phyloP scores from a whole-genome alignment of 1,140 invertebrate genomes.

The Onthophagus taurus region DNA sequence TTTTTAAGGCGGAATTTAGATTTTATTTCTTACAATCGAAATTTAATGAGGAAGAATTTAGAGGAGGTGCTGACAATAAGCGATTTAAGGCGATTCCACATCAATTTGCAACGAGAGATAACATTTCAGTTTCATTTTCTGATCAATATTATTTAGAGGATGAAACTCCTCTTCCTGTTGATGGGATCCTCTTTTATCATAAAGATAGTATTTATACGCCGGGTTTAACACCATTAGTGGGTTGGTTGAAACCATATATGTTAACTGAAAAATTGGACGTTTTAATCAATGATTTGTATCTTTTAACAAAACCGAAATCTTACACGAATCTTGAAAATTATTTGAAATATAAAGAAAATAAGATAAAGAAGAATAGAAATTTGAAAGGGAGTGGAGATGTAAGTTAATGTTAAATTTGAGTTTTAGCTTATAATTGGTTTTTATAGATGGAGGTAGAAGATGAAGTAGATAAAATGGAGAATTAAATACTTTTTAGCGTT shows the following conservation, averaged over 20 bases:
- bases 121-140: conserved; percentile 41
- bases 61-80: conserved; percentile 14
- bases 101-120: conserved; percentile 18
- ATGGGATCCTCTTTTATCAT: conserved; percentile 79
- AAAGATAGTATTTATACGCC: conserved; percentile 64
- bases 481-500: too few species aligned
- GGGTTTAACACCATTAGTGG: conserved; percentile 73
- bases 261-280: conserved; percentile 64
- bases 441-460: too few species aligned
- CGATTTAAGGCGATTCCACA: conserved; percentile 17
- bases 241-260: conserved; percentile 85
- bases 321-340: conserved; percentile 21
- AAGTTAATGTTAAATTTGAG: conserved; percentile 1
- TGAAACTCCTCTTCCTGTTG: conserved; percentile 42
- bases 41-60: conserved; percentile 47
- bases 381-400: not conserved
- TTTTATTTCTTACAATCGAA: conserved; percentile 66
- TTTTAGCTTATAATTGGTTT: too few species aligned
- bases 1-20: conserved; percentile 59
- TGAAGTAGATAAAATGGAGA: too few species aligned
- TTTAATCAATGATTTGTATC: conserved; percentile 38
- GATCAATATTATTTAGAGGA: conserved; percentile 26
- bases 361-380: not conserved
- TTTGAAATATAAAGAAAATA: conserved; percentile 15
- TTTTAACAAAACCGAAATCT: conserved; percentile 35